Conservation (phyloP, 2,113 vertebrate species). For the Pristiophorus japonicus region DNA sequence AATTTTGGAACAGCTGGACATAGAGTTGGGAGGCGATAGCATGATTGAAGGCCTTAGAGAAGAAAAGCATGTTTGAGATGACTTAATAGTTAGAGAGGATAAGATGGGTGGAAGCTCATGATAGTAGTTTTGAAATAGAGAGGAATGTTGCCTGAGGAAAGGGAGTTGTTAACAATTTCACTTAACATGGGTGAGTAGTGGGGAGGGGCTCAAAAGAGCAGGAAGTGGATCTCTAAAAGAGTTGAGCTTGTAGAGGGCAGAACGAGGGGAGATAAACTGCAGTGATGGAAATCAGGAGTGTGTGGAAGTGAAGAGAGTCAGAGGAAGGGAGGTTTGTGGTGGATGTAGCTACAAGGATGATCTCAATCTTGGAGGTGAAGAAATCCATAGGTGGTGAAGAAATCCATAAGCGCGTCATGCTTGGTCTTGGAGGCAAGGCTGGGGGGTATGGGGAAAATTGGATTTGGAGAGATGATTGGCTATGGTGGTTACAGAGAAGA, state of each 20-base stretch:
- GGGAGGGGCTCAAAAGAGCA: not conserved
- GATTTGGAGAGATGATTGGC: not conserved
- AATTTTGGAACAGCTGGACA: not conserved
- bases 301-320: not conserved
- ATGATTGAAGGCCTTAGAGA: too few species aligned
- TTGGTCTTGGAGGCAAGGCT: not conserved
- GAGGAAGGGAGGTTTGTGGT: not conserved
- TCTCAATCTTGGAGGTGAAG: too few species aligned
- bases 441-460: not conserved
- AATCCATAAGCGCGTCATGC: not conserved
- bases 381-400: too few species aligned
- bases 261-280: not conserved
- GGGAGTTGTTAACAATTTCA: not conserved
- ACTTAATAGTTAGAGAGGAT: too few species aligned
- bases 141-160: not conserved
- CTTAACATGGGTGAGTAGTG: not conserved
- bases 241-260: not conserved
- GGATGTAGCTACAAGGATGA: not conserved
- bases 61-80: too few species aligned
- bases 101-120: too few species aligned
- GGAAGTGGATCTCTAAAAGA: not conserved
- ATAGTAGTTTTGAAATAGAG: too few species aligned
- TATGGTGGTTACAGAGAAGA: not conserved
- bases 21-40: not conserved
- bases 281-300: not conserved